phyloP scores from a whole-genome alignment of 2,797 vertebrate species.

The Squalus acanthias region DNA sequence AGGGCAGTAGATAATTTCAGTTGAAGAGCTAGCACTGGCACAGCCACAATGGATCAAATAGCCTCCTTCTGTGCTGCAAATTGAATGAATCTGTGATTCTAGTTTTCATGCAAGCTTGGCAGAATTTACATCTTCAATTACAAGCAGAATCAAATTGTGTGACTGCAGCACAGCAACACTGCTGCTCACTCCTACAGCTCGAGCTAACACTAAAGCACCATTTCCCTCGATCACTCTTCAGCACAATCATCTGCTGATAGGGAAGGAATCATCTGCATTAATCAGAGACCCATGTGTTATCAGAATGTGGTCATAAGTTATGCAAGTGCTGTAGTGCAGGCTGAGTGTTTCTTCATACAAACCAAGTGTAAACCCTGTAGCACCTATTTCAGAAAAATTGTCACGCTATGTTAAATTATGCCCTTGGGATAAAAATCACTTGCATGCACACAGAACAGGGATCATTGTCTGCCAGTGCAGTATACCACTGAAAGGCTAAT shows the following conservation, averaged over 20 bases:
- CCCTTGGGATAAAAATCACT: neutral
- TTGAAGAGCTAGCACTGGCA: neutral
- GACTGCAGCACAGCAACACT: neutral
- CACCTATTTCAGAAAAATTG: neutral
- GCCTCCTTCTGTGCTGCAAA: no score
- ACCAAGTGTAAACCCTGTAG: neutral
- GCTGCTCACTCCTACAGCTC: neutral
- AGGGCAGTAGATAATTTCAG: neutral
- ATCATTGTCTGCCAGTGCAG: neutral
- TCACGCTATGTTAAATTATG: neutral
- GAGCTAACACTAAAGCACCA: neutral
- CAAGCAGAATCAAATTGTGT: neutral
- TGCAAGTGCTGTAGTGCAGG: neutral
- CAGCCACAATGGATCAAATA: no score
- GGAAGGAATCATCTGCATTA: neutral
- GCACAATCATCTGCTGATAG: neutral
- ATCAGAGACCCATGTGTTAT: neutral
- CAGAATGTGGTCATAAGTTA: neutral
- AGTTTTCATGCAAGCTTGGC: neutral
- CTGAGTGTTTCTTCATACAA: neutral
- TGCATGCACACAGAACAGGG: neutral
- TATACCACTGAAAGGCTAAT: neutral
- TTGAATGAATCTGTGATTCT: neutral
- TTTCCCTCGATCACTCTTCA: neutral
- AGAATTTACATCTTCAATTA: neutral